phyloP scores from a whole-genome alignment of 2,113 vertebrate genomes.

The Pteruthius melanotis region DNA sequence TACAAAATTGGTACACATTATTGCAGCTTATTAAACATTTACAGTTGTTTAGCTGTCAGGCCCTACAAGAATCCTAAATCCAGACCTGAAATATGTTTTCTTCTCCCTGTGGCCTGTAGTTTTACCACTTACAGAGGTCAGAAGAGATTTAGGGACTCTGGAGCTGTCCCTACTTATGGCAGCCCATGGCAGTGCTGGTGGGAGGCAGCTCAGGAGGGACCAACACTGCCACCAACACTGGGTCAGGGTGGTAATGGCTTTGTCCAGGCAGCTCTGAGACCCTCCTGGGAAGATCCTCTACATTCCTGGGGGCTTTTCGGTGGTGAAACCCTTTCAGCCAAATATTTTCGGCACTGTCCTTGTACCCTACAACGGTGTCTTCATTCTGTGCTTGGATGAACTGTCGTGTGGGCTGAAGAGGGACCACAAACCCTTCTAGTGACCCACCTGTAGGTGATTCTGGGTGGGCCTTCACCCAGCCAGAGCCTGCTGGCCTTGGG shows the following conservation, averaged over 20 bases:
- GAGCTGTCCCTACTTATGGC: background rate
- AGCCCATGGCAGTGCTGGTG: background rate
- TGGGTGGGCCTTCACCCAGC: background rate
- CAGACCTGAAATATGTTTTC: background rate
- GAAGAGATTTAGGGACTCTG: background rate
- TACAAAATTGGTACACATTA: background rate
- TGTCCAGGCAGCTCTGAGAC: background rate
- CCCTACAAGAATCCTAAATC: background rate
- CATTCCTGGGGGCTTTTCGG: no score
- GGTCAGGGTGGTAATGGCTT: background rate
- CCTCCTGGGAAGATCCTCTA: background rate
- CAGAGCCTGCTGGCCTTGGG: background rate
- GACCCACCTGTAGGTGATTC: background rate
- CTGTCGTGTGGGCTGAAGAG: background rate
- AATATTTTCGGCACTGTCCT: background rate
- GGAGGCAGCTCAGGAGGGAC: background rate
- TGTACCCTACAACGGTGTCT: background rate
- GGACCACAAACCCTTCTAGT: background rate
- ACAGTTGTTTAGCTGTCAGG: background rate
- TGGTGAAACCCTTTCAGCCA: background rate
- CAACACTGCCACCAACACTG: background rate
- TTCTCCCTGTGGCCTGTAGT: background rate
- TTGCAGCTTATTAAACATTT: slow-evolving; percentile 33
- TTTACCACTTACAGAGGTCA: background rate
- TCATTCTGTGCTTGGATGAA: background rate